phyloP scores from a whole-genome alignment of 1,140 invertebrate genomes.

The Drosophila malerkotliana region DNA sequence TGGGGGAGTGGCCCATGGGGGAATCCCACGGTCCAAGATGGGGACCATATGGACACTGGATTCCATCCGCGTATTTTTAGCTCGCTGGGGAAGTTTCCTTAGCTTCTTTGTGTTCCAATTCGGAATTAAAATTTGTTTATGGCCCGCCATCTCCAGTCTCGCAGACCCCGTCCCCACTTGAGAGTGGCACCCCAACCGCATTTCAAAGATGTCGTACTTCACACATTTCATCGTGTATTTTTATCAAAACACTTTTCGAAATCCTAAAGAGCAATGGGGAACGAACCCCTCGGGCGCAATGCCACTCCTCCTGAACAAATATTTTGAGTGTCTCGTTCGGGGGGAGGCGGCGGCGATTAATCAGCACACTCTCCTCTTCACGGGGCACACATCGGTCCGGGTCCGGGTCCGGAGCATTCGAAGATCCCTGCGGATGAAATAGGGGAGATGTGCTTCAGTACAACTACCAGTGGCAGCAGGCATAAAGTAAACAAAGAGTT shows the following conservation, averaged over 20 bases:
- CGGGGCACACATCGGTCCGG: neutral
- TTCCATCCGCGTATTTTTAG: conserved; percentile 31
- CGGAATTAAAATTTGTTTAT: conserved; percentile 32
- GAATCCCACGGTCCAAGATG: conserved; percentile 30
- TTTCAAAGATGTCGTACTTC: conserved; percentile 32
- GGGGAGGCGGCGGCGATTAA: conserved; percentile 4
- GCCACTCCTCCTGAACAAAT: conserved; percentile 23
- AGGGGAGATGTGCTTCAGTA: conserved; percentile 1
- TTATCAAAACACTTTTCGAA: conserved; percentile 45
- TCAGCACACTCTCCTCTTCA: conserved; percentile 6
- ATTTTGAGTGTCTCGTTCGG: conserved; percentile 15
- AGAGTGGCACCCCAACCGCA: conserved; percentile 5
- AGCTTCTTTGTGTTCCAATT: conserved; percentile 4
- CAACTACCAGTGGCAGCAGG: neutral
- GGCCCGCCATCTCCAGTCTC: conserved; percentile 4
- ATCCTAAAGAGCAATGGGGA: conserved; percentile 6
- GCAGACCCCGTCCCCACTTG: neutral
- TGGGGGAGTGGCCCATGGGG: conserved; percentile 17
- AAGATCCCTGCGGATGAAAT: conserved; percentile 16
- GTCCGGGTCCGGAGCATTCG: neutral
- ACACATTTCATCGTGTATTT: conserved; percentile 43
- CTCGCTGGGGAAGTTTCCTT: neutral
- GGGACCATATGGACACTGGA: conserved; percentile 29
- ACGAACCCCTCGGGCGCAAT: conserved; percentile 1
- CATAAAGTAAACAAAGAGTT: conserved; percentile 10